Conservation (phyloP, 2,113 vertebrate species). For the Dipodomys merriami region DNA sequence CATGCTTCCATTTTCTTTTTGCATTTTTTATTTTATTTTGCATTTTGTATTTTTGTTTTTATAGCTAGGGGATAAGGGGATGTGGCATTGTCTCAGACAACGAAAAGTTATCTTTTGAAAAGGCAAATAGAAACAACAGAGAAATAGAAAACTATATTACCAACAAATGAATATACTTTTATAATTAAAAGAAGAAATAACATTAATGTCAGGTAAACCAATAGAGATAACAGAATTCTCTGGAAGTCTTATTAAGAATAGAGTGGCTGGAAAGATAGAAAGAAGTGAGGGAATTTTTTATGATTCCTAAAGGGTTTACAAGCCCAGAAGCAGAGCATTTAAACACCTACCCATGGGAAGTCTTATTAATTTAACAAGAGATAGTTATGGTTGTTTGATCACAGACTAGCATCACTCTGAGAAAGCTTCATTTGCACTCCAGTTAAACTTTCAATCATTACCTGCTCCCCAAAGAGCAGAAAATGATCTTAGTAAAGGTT, state of each 20-base stretch:
- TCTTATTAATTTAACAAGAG: constrained; percentile 56
- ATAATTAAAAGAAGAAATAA: neutral
- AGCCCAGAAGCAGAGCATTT: neutral
- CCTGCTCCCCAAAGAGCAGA: constrained; percentile 21
- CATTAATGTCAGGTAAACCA: neutral
- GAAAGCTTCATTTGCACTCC: constrained; percentile 58
- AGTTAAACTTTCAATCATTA: constrained; percentile 16
- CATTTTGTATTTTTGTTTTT: neutral
- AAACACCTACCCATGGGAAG: neutral
- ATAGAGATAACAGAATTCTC: neutral
- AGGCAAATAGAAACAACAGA: no score
- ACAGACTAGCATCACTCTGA: constrained; percentile 13
- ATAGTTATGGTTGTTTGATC: constrained; percentile 21
- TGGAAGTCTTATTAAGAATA: neutral
- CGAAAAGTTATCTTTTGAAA: neutral
- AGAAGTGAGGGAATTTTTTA: neutral
- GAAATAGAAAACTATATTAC: neutral
- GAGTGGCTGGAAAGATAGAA: neutral
- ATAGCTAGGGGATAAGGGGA: neutral
- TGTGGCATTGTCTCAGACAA: neutral
- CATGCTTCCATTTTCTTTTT: neutral
- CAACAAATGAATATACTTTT: constrained; percentile 6
- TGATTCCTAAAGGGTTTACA: neutral
- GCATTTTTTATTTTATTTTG: neutral
- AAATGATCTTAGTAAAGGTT: constrained; percentile 16